Percentiles rank a stretch among this genome's conserved stretches.
Evolutionary conservation across 2,888 invertebrate genomes (phyloP).

Genomic region (Alcis repandata): DNA sequence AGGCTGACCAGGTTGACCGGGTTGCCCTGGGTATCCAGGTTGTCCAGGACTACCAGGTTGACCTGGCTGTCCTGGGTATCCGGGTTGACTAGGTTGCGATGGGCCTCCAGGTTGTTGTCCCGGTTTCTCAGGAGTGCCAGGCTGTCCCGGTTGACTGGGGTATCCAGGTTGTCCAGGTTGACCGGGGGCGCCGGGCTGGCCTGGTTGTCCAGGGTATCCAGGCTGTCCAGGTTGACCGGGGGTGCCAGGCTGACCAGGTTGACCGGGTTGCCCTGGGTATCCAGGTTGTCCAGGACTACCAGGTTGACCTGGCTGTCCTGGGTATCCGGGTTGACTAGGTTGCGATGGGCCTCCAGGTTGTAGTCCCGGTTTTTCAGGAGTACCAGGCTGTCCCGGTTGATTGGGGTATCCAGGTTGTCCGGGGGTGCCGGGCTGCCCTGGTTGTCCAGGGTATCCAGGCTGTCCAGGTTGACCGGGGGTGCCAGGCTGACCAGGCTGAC

Average conservation of each 20-base stretch:
- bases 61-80: slow-evolving; percentile 44
- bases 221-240: slow-evolving; percentile 50
- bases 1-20: slow-evolving; percentile 26
- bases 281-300: slow-evolving; percentile 54
- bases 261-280: slow-evolving; percentile 51
- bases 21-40: slow-evolving; percentile 55
- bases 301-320: slow-evolving; percentile 47
- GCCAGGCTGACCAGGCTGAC: slow-evolving; percentile 39
- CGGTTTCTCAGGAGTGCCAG: slow-evolving; percentile 54
- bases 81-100: slow-evolving; percentile 50
- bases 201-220: slow-evolving; percentile 44
- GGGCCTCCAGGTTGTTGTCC: slow-evolving; percentile 53
- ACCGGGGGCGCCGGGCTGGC: too few relatives aligned
- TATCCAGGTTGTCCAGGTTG: too few relatives aligned
- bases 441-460: background rate
- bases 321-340: slow-evolving; percentile 33
- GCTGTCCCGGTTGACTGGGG: slow-evolving; percentile 48
- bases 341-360: slow-evolving; percentile 29
- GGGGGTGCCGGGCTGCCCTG: slow-evolving; percentile 43
- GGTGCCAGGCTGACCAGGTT: slow-evolving; percentile 52
- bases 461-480: slow-evolving; percentile 26
- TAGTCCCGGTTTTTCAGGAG: slow-evolving; percentile 57
- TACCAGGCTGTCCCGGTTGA: slow-evolving; percentile 46
- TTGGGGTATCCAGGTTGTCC: slow-evolving; percentile 46
- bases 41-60: slow-evolving; percentile 48